Conservation (phyloP, 53 echinoderm and acorn worm species). For the Hippasteria phrygiana region DNA sequence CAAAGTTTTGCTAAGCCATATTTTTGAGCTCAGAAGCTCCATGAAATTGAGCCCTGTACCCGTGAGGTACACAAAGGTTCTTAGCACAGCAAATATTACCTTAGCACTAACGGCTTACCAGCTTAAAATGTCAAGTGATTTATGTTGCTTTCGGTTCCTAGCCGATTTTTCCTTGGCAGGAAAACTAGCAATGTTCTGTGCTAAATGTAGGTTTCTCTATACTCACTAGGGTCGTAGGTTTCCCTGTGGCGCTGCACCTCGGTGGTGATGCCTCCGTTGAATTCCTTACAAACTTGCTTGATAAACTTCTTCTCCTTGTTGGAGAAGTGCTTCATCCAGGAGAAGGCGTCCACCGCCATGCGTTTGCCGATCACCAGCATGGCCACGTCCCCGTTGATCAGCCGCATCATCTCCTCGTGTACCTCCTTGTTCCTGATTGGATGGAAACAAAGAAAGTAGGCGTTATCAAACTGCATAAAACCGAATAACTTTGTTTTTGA, state of each 20-base stretch:
- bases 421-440: slow-evolving; percentile 45
- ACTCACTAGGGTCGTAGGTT: slow-evolving; percentile 53
- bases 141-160: not conserved
- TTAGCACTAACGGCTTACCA: not conserved
- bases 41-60: no score
- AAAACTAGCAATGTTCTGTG: not conserved
- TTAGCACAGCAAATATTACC: no score
- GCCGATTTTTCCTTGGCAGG: not conserved
- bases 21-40: no score
- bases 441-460: not conserved
- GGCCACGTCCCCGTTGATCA: slow-evolving; percentile 31
- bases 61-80: no score
- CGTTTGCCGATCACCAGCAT: slow-evolving; percentile 61
- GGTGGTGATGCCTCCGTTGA: slow-evolving; percentile 34
- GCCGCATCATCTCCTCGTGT: slow-evolving; percentile 44
- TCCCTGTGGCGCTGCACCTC: slow-evolving; percentile 46
- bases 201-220: no score
- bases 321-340: slow-evolving; percentile 57
- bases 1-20: no score
- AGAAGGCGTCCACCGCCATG: slow-evolving; percentile 50
- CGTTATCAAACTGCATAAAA: not conserved
- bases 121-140: no score
- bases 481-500: no score
- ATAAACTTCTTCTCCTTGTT: slow-evolving; percentile 52
- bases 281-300: slow-evolving; percentile 32